Base-by-base conservation (phyloP, 2,797 vertebrate genomes). In the Pipistrellus pygmaeus region DNA sequence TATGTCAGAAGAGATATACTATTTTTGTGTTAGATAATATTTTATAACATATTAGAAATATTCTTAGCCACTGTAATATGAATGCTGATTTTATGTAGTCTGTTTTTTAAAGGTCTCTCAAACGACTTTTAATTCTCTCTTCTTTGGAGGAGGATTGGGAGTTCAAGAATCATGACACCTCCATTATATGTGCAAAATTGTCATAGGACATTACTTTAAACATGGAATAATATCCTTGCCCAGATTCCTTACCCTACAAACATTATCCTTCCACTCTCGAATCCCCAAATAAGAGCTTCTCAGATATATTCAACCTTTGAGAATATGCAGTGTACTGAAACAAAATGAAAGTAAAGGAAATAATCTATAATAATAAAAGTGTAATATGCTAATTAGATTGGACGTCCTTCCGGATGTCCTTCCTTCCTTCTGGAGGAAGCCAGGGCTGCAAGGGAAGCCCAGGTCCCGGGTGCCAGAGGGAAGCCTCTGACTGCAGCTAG, bases 81-180 rank as follows among this genome's bases (percentile, higher is more conserved):
- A 94, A 96, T 95, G 92, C 18, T 92, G 93, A 91, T 89, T 96
- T 93, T 94, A 94, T 93, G 41, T 89, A 91, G 82, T 21, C 25
- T 93, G 71, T 82, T 92, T 92, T 92, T 27, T 83, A 76, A 89
- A 91, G 32, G 14, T 93, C 44, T 93, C 64, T 88, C 68, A 76
- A 85, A 48, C 18, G 90, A 94, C 9, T 90, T 88, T 51, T 73
- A 88, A 85, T 85, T 72, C 35, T 81, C 15, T 78, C 15, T 90
- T 88, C 51, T 89, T 90, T 84, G 32, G 25, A 53, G 57, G 25
- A 82, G 35, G 27, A 88, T 25, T 94, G 77, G 41, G 84, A 84
- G 48, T 84, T 95, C n/a, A 76, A 78, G 53, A 88, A 64, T 78
- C 55, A 94, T 38, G 86, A 48, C 30, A 75, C 27, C 80, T 89